phyloP scores from a whole-genome alignment of 2,888 invertebrate genomes.

The Villa cingulata region DNA sequence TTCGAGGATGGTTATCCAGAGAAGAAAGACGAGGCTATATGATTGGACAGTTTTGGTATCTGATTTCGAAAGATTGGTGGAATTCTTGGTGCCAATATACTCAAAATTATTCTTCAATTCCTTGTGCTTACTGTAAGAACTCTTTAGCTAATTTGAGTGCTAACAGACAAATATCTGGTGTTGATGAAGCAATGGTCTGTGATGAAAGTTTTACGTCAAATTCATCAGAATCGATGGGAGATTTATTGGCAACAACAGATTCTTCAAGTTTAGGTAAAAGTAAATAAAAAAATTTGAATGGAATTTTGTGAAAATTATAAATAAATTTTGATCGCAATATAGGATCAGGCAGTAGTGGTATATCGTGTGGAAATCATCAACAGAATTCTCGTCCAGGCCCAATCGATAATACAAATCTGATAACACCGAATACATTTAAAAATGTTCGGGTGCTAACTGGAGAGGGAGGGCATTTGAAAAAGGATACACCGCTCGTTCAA shows the following conservation, averaged over 20 bases:
- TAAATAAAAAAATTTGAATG: neutral
- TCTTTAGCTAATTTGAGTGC: slow-evolving; percentile 17
- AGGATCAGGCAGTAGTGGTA: slow-evolving; percentile 47
- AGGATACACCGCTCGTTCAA: slow-evolving; percentile 58
- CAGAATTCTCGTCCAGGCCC: slow-evolving; percentile 47
- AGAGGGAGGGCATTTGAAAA: slow-evolving; percentile 72
- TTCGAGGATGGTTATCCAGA: slow-evolving; percentile 67
- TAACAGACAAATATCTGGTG: slow-evolving; percentile 14
- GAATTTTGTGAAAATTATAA: neutral
- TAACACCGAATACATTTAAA: slow-evolving; percentile 49
- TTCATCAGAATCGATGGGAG: slow-evolving; percentile 51
- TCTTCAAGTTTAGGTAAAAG: slow-evolving; percentile 35
- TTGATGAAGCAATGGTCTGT: slow-evolving; percentile 51
- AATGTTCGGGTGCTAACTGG: slow-evolving; percentile 66
- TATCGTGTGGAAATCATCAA: slow-evolving; percentile 46
- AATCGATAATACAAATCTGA: slow-evolving; percentile 60
- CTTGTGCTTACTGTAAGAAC: slow-evolving; percentile 38
- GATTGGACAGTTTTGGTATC: slow-evolving; percentile 81
- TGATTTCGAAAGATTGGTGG: slow-evolving; percentile 81
- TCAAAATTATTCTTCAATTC: slow-evolving; percentile 31
- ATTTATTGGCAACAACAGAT: slow-evolving; percentile 44
- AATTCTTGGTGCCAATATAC: slow-evolving; percentile 62
- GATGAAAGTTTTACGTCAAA: slow-evolving; percentile 57
- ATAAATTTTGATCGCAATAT: too few species aligned
- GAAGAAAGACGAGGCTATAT: slow-evolving; percentile 61